phyloP scores from a whole-genome alignment of 1,140 invertebrate species.

The Meteorus sp. region DNA sequence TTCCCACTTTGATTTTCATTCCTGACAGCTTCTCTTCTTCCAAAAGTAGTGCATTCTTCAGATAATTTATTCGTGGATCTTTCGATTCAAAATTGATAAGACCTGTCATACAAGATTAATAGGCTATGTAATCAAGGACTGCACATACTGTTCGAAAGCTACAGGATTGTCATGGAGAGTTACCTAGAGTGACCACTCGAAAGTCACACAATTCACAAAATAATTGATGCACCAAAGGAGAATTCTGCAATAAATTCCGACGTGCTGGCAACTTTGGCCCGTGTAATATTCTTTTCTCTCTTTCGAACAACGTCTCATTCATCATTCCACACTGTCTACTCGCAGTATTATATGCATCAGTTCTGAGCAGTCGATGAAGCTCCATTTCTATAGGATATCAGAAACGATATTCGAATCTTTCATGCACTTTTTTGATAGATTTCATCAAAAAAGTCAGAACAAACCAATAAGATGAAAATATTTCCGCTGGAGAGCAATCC shows the following conservation, averaged over 20 bases:
- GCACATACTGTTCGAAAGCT: background rate
- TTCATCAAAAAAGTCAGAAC: conserved; percentile 10
- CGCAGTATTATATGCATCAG: conserved; percentile 60
- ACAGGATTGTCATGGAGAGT: no score
- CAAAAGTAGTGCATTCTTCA: conserved; percentile 43
- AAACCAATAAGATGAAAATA: conserved; percentile 63
- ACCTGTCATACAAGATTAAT: conserved; percentile 26
- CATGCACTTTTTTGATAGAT: conserved; percentile 6
- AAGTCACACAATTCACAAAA: conserved; percentile 41
- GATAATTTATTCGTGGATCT: conserved; percentile 42
- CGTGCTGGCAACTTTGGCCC: conserved; percentile 33
- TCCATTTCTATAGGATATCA: conserved; percentile 59
- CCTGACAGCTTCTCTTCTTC: conserved; percentile 39
- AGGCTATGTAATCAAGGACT: background rate
- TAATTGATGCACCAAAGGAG: conserved; percentile 41
- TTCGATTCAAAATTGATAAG: conserved; percentile 25
- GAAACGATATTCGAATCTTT: conserved; percentile 11
- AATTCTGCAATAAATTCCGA: conserved; percentile 43
- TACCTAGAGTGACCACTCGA: conserved; percentile 42
- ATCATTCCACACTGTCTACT: conserved; percentile 29
- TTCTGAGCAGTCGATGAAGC: conserved; percentile 64
- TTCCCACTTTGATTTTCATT: conserved; percentile 47
- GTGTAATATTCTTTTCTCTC: conserved; percentile 45
- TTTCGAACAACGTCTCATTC: conserved; percentile 34
- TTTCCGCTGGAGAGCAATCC: conserved; percentile 65